Evolutionary conservation across 2,113 vertebrate species (phyloP).

Genomic region (Tautogolabrus adspersus): DNA sequence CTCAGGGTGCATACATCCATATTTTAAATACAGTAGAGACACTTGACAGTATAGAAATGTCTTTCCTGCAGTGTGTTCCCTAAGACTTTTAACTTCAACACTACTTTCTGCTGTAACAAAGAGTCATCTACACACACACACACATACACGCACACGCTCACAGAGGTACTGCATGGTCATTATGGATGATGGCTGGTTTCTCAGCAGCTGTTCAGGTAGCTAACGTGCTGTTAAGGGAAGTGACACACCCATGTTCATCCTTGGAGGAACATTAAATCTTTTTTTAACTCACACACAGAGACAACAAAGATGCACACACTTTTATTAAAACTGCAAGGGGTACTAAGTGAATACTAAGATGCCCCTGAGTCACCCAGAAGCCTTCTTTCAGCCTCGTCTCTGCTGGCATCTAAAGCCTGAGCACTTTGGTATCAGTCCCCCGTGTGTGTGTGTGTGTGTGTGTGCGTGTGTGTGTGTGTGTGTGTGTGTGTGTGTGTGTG

Average conservation of each 20-base stretch:
- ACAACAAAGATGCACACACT: slow-evolving; percentile 1
- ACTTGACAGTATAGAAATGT: too few species aligned
- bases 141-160: background rate
- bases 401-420: background rate
- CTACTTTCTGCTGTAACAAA: too few species aligned
- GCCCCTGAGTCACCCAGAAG: too few species aligned
- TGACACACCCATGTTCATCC: slow-evolving; percentile 14
- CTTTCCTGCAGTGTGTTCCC: too few species aligned
- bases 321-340: background rate
- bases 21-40: too few species aligned
- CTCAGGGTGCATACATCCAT: too few species aligned
- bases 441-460: too few species aligned
- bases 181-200: slow-evolving; percentile 13
- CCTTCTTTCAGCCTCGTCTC: background rate
- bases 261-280: slow-evolving; percentile 10
- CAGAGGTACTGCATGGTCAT: background rate
- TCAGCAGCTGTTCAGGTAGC: slow-evolving; percentile 18
- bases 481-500: too few species aligned
- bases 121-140: background rate
- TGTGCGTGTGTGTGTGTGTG: too few species aligned
- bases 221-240: slow-evolving; percentile 32
- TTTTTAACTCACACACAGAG: background rate
- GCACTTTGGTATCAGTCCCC: background rate
- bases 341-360: too few species aligned
- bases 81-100: too few species aligned